phyloP scores from a whole-genome alignment of 2,888 invertebrate genomes.

The Nipponacmea schrenckii region DNA sequence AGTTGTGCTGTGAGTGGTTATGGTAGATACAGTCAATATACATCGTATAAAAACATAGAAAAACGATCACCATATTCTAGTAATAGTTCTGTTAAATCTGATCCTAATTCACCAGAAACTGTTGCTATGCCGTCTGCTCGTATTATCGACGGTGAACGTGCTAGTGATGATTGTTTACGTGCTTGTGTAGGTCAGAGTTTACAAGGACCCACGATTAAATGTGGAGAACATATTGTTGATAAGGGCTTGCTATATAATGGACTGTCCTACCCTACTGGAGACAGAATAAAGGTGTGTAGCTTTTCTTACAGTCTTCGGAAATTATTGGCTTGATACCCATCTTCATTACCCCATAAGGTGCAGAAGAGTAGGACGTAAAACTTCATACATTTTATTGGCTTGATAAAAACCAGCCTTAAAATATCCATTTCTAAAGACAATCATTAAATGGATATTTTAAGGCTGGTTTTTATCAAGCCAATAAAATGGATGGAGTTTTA shows the following conservation, averaged over 20 bases:
- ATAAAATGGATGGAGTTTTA: no score
- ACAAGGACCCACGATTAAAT: slow-evolving; percentile 16
- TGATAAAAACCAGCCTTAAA: no score
- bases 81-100: slow-evolving; percentile 45
- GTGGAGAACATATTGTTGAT: not conserved
- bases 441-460: no score
- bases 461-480: no score
- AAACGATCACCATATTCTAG: slow-evolving; percentile 57
- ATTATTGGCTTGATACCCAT: no score
- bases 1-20: slow-evolving; percentile 63
- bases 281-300: slow-evolving; percentile 30
- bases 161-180: slow-evolving; percentile 25
- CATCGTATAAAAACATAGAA: slow-evolving; percentile 53
- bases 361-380: no score
- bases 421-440: no score
- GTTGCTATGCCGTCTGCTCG: slow-evolving; percentile 46
- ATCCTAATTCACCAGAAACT: slow-evolving; percentile 38
- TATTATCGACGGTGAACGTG: slow-evolving; percentile 23
- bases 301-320: not conserved
- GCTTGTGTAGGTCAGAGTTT: slow-evolving; percentile 23
- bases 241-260: slow-evolving; percentile 27
- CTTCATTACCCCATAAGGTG: no score
- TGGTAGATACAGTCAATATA: slow-evolving; percentile 56
- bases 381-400: no score
- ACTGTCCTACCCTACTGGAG: slow-evolving; percentile 33